Evolutionary conservation across 2,797 vertebrate genomes (phyloP).

Genomic region (Sebastes taczanowskii): DNA sequence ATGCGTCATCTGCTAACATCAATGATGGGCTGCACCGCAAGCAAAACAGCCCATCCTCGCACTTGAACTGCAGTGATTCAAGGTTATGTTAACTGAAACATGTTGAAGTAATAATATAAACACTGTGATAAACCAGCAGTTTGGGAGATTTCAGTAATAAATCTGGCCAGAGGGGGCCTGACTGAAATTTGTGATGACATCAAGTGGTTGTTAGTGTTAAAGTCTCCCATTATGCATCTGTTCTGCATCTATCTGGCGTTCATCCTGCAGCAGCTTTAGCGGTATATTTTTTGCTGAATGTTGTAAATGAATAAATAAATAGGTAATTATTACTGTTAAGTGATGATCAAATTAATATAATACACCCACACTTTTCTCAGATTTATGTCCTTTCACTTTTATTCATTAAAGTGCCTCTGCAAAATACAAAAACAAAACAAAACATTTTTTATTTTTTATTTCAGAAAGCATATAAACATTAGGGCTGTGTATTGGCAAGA

Average conservation of each 20-base stretch:
- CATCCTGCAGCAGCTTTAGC: constrained; percentile 34
- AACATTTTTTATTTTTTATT: neutral
- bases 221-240: constrained; percentile 75
- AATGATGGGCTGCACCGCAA: constrained; percentile 77
- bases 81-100: constrained; percentile 88
- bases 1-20: constrained; percentile 83
- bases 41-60: constrained; percentile 81
- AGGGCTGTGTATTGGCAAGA: no score
- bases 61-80: constrained; percentile 84
- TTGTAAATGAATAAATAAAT: constrained; percentile 25
- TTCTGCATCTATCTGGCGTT: constrained; percentile 37
- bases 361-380: neutral
- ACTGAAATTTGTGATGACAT: constrained; percentile 75
- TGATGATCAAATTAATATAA: neutral
- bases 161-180: constrained; percentile 75
- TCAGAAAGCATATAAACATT: neutral
- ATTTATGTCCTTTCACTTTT: neutral
- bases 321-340: neutral
- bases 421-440: neutral
- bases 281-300: constrained; percentile 20
- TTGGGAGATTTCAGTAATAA: constrained; percentile 83
- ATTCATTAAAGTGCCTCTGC: neutral
- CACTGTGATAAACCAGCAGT: constrained; percentile 84
- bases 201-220: constrained; percentile 71
- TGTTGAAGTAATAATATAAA: constrained; percentile 86